Base-by-base conservation (phyloP, 1,140 invertebrate species). In the Microplitis demolitor region DNA sequence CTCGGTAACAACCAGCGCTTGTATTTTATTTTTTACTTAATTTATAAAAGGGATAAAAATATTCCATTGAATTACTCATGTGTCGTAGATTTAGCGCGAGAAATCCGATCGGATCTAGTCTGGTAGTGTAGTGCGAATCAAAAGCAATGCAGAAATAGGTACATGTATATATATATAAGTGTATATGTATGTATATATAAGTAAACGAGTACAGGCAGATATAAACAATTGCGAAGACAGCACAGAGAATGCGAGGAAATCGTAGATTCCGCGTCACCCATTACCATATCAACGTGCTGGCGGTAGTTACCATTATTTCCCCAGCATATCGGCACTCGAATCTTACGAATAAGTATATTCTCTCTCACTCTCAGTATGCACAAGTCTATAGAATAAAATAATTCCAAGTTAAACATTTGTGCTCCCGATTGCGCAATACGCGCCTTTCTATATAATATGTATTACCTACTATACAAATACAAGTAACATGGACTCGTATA, bases 271-370 rank as follows among this genome's bases (percentile, higher is more conserved):
- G 66, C 58, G 56, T 73, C 69, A 73, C 68, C 39, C 64, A 76
- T 72, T 76, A 73, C 74, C 58, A 71, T 67, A 72, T 73, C 74
- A 71, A 76, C 72, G 69, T 39, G 39, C 39, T 45, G 39, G 11
- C 6, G 34, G 69, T 69, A 69, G 72, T 74, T 63, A 73, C 72
- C 75, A 76, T 73, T 73, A 74, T 73, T 74, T 72, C 60, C 66
- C 33, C 62, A 14, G 62, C 39, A 58, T 67, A 67, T 67, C 66
- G 66, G 16, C 39, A 31, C 9, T 67, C 66, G 39, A 67, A 67
- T 67, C 66, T 67, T 54, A 37, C 34, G 11, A 58, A 58, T 16
- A 45, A 45, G 39, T 45, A 45, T 45, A 11, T 11, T 45, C 39
- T 11, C 6, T 45, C 39, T 45, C 39, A 45, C 39, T 45, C 39